phyloP scores from a whole-genome alignment of 2,888 invertebrate species.

The Gortyna flavago region DNA sequence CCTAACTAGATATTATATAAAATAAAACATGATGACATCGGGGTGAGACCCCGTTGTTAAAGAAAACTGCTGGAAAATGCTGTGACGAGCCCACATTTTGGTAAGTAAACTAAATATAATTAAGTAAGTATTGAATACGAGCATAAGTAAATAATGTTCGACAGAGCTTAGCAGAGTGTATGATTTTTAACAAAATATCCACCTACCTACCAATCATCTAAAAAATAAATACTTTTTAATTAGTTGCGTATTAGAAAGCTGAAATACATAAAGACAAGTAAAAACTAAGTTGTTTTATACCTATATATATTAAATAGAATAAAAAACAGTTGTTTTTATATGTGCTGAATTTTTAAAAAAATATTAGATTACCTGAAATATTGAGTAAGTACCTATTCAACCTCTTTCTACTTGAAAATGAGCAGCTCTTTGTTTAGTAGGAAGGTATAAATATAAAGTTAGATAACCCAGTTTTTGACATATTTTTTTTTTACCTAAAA shows the following conservation, averaged over 20 bases:
- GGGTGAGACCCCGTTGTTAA: background rate
- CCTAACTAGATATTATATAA: background rate
- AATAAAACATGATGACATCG: background rate
- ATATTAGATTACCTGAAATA: background rate
- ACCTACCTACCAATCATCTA: background rate
- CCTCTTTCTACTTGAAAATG: background rate
- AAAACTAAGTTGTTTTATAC: too few species aligned
- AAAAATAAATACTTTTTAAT: background rate
- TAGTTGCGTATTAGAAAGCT: too few species aligned
- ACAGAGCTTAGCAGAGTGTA: too few species aligned
- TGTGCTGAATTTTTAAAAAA: background rate
- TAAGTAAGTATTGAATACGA: constrained; percentile 5
- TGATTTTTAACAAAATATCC: background rate
- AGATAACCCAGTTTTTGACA: background rate
- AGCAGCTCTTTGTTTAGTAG: background rate
- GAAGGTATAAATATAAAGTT: background rate
- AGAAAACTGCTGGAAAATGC: background rate
- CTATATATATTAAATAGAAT: too few species aligned
- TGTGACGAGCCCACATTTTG: background rate
- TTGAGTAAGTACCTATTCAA: too few species aligned
- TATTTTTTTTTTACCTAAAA: background rate
- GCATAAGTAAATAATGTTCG: background rate
- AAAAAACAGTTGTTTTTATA: background rate
- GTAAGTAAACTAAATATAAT: background rate
- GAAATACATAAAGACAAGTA: background rate